Base-by-base conservation (phyloP, 2,113 vertebrate species). In the Clupea harengus region DNA sequence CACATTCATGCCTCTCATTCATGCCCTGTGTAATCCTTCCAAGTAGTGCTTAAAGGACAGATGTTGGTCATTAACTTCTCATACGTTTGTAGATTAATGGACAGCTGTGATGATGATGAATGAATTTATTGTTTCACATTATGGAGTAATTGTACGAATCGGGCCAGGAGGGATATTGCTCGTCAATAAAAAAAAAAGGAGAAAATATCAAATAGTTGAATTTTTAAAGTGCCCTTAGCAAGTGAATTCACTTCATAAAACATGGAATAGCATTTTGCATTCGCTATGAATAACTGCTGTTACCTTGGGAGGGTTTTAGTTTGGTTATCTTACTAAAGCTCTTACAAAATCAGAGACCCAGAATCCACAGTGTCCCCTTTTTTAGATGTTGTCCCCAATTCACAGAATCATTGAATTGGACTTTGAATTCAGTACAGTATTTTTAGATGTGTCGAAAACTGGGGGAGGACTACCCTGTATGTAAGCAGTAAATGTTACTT, bases 21-120 rank as follows among this genome's bases (percentile, higher is more conserved):
- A 60, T 22, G 54, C 18, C 6, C 54, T 67, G 7, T 54, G 50
- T 87, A 28, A 84, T 82, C 49, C 60, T 18, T 86, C 60, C 72
- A 60, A 87, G 75, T 64, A 85, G 39, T 49, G 83, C 84, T 64
- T 4, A 52, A 72, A 22, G 84, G 67, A 81, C 89, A 86, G 83
- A 83, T 84, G 87, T 82, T 88, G 83, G 64, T 85, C 81, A 90
- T 90, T 85, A 85, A 82, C 81, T 87, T 81, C 84, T 83, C 82
- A 75, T 88, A 81, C 81, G 67, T 39, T 75, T 64, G 46, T 39
- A 28, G 25, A 81, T 39, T 46, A 83, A 85, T 81, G 50, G 88
- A 75, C 52, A 84, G 80, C 83, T 86, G 83, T 85, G 50, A 45
- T n/a, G 83, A 88, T 85, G 50, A 45, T n/a, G 83, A 88, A 84